A percentile compares a stretch with the other conserved stretches of the same genome.
phyloP scores from a whole-genome alignment of 2,113 vertebrate genomes.

The Microtus ochrogaster region DNA sequence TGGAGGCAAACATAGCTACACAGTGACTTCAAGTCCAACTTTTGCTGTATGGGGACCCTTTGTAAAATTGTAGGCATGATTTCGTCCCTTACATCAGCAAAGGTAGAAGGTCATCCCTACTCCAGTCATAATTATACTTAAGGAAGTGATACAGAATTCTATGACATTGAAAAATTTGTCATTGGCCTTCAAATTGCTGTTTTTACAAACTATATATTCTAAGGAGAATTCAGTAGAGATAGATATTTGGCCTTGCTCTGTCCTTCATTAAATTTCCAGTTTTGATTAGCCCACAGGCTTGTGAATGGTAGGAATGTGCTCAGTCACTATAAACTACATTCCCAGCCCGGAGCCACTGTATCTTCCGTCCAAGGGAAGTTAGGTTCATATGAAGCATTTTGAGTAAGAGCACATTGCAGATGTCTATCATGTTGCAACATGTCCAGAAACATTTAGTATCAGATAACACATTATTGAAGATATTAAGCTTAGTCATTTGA shows the following conservation, averaged over 20 bases:
- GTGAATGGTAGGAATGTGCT: too few species aligned
- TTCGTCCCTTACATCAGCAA: neutral
- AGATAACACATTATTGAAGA: neutral
- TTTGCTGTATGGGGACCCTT: neutral
- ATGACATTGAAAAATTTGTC: neutral
- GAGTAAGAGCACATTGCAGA: neutral
- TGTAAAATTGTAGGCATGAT: neutral
- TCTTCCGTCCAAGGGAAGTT: neutral
- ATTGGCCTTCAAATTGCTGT: neutral
- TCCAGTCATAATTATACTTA: neutral
- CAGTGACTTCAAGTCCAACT: neutral
- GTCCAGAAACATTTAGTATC: neutral
- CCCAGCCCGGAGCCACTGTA: neutral
- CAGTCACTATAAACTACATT: too few species aligned
- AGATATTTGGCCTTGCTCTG: neutral
- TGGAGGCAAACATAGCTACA: neutral
- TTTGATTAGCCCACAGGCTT: neutral
- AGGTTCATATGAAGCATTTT: neutral
- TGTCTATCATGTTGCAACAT: neutral
- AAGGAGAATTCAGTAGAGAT: neutral
- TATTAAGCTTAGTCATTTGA: neutral
- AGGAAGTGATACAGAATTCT: neutral
- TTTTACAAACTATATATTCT: neutral
- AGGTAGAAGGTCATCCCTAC: too few species aligned
- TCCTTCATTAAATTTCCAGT: neutral